Evolutionary conservation across 2,888 invertebrate genomes (phyloP).

Genomic region (Tetragonula carbonaria): DNA sequence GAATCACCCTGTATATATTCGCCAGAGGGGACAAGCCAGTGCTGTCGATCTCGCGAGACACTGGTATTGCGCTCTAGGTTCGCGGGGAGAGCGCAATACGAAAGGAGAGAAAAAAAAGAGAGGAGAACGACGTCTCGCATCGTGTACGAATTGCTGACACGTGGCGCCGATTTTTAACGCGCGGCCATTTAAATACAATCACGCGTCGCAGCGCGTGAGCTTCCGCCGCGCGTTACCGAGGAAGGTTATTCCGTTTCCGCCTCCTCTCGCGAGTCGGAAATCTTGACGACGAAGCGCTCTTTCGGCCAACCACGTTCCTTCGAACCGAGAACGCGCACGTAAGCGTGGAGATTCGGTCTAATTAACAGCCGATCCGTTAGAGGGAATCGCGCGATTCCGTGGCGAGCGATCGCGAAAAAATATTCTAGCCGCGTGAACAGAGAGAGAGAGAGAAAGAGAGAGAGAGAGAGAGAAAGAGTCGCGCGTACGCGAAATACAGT

Average conservation of each 20-base stretch:
- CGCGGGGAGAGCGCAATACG: neutral
- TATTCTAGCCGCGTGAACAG: slow-evolving; percentile 27
- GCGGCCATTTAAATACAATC: slow-evolving; percentile 48
- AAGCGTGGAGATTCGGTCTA: neutral
- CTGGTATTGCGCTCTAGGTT: neutral
- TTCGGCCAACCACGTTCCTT: neutral
- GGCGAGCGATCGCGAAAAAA: neutral
- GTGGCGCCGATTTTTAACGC: slow-evolving; percentile 32
- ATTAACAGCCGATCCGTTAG: slow-evolving; percentile 3
- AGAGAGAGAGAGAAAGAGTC: neutral
- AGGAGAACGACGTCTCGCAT: neutral
- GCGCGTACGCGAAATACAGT: slow-evolving; percentile 5
- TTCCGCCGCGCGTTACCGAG: slow-evolving; percentile 26
- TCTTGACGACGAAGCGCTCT: neutral
- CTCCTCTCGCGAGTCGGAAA: neutral
- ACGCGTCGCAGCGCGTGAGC: slow-evolving; percentile 32
- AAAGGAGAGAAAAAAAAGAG: neutral
- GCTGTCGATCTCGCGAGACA: neutral
- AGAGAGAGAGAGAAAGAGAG: no score
- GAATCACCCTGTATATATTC: no score
- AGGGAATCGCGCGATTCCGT: slow-evolving; percentile 1
- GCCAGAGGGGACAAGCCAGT: no score
- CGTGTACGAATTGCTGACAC: slow-evolving; percentile 18
- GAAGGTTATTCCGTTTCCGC: slow-evolving; percentile 54
- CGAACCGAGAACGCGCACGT: no score